Percentiles rank a stretch among this genome's conserved stretches.
phyloP scores from a whole-genome alignment of 2,113 vertebrate genomes.

The Oncorhynchus keta region DNA sequence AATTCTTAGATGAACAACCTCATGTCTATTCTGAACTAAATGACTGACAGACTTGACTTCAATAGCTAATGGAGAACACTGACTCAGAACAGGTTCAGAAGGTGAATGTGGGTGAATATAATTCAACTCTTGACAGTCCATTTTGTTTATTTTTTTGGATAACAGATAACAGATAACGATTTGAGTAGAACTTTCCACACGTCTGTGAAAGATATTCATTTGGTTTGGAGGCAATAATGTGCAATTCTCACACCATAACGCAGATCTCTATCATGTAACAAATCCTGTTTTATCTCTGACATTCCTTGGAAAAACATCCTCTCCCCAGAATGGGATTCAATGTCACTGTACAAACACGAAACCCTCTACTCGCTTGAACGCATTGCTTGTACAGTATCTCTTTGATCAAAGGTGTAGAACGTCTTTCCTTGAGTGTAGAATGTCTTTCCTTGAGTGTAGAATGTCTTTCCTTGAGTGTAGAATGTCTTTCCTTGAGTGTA shows the following conservation, averaged over 20 bases:
- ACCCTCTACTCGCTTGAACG: constrained; percentile 27
- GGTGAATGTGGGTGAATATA: constrained; percentile 14
- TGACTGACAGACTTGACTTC: constrained; percentile 11
- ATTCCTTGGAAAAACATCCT: constrained; percentile 54
- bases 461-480: background rate
- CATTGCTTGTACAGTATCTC: constrained; percentile 40
- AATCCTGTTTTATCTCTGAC: constrained; percentile 55
- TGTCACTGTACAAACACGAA: constrained; percentile 53
- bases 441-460: too few species aligned
- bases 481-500: background rate
- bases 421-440: constrained; percentile 24
- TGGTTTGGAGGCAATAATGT: background rate
- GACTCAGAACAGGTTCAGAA: too few species aligned
- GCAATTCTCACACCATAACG: constrained; percentile 29
- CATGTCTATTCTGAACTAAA: constrained; percentile 15
- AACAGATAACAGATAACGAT: too few species aligned
- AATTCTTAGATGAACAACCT: constrained; percentile 15
- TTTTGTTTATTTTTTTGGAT: too few species aligned
- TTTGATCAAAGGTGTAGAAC: constrained; percentile 29
- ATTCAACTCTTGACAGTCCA: background rate
- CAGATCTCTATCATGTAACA: constrained; percentile 30
- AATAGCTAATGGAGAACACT: too few species aligned
- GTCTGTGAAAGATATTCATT: background rate
- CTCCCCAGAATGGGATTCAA: constrained; percentile 37
- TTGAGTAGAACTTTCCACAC: too few species aligned